Percentiles rank a stretch among this genome's conserved stretches.
Evolutionary conservation across 64 coral and sea anemone species (phyloP).

Genomic region (Acropora tenuis): DNA sequence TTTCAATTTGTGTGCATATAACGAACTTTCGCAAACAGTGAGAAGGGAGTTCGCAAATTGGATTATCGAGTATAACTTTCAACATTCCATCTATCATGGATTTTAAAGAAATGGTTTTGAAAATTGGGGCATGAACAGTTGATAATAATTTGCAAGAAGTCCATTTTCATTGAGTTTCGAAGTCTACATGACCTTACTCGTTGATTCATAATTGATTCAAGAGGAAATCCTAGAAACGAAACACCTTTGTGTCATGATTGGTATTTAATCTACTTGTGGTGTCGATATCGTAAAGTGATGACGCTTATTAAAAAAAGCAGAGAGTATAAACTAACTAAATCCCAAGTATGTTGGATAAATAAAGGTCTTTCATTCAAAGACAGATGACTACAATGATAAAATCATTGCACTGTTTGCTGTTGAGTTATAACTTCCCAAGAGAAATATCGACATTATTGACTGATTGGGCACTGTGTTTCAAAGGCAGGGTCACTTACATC

Average conservation of each 20-base stretch:
- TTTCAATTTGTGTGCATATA: background rate
- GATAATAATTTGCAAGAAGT: background rate
- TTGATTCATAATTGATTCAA: background rate
- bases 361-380: background rate
- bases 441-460: no score
- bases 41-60: slow-evolving; percentile 3
- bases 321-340: background rate
- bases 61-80: background rate
- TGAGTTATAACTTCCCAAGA: no score
- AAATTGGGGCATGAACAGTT: background rate
- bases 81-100: no score
- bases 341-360: background rate
- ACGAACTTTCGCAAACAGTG: background rate
- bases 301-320: slow-evolving; percentile 10
- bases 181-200: background rate
- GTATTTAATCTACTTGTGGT: background rate
- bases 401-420: no score
- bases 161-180: background rate
- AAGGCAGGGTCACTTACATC: no score
- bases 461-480: no score
- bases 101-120: background rate
- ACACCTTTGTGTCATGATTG: background rate
- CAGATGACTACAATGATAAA: background rate
- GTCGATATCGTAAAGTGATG: background rate
- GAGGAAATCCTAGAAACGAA: background rate